These are phyloP conservation scores for Hecatera dysodea DNA, from an alignment of 2,888 invertebrate species.

Conservation along the genomic window DNA sequence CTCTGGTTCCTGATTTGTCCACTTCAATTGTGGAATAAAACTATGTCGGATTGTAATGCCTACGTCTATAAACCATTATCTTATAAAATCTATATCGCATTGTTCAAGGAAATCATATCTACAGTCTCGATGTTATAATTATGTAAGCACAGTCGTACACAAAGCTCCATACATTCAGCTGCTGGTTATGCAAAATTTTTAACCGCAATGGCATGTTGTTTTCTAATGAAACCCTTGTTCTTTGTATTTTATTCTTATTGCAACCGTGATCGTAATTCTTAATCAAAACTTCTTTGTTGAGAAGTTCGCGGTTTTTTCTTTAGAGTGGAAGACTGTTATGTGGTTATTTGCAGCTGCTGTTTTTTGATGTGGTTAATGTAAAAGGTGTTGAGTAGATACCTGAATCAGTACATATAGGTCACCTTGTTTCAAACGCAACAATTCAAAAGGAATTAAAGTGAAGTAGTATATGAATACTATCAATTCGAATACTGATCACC, in stretches of 20 bases:
- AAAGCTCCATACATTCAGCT: slow-evolving; percentile 29
- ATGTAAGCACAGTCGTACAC: slow-evolving; percentile 26
- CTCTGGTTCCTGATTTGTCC: too few species aligned
- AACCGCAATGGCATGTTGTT: slow-evolving; percentile 45
- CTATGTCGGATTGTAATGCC: too few species aligned
- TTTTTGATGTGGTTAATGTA: slow-evolving; percentile 22
- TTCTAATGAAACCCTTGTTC: slow-evolving; percentile 56
- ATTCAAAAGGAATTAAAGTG: neutral
- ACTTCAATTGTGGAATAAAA: too few species aligned
- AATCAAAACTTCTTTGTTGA: slow-evolving; percentile 52
- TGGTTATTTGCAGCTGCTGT: slow-evolving; percentile 34
- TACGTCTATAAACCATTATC: neutral
- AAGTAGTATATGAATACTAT: neutral
- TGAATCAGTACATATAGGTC: neutral
- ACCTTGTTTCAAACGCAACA: neutral
- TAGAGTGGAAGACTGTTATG: slow-evolving; percentile 12
- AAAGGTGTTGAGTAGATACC: neutral
- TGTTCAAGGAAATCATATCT: slow-evolving; percentile 6
- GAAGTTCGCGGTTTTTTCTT: slow-evolving; percentile 31
- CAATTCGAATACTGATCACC: neutral
- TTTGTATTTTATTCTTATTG: slow-evolving; percentile 48
- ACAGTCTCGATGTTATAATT: slow-evolving; percentile 12
- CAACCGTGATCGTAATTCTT: slow-evolving; percentile 59
- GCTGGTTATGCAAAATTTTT: slow-evolving; percentile 47
- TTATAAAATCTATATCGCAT: slow-evolving; percentile 8